Conservation (phyloP, 2,888 invertebrate species). For the Eugnorisma glareosa region DNA sequence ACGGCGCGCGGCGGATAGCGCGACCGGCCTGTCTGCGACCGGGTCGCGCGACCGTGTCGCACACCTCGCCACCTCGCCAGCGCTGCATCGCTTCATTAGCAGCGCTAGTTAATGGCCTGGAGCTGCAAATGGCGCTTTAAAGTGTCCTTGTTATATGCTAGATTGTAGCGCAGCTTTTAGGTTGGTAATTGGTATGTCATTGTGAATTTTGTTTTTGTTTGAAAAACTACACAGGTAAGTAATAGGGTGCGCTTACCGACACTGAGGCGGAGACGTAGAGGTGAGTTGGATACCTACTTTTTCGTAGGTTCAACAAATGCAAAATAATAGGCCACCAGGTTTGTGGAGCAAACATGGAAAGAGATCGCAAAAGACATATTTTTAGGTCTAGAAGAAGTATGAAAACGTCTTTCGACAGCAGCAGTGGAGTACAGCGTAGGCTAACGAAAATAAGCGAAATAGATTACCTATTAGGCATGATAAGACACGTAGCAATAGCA, state of each 20-base stretch:
- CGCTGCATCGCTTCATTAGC: slow-evolving; percentile 67
- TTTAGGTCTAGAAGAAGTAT: neutral
- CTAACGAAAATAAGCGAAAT: neutral
- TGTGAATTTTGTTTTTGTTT: slow-evolving; percentile 3
- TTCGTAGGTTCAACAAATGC: neutral
- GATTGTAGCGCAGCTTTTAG: slow-evolving; percentile 9
- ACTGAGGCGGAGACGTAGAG: neutral
- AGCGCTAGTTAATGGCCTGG: slow-evolving; percentile 30
- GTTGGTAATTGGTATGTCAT: neutral
- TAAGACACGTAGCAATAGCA: neutral
- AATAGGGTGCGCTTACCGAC: neutral
- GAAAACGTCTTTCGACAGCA: neutral
- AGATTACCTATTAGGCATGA: neutral
- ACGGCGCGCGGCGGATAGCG: slow-evolving; percentile 42
- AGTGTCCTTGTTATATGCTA: slow-evolving; percentile 28
- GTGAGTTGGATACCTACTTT: neutral
- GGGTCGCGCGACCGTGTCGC: slow-evolving; percentile 37
- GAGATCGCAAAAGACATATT: neutral
- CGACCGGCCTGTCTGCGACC: slow-evolving; percentile 36
- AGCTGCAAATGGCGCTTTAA: slow-evolving; percentile 33
- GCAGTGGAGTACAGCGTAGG: neutral
- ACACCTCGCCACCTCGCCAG: slow-evolving; percentile 30
- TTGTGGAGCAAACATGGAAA: neutral
- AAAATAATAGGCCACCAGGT: neutral
- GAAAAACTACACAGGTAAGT: neutral